phyloP scores from a whole-genome alignment of 2,888 invertebrate genomes.

The Steinernema hermaphroditum region DNA sequence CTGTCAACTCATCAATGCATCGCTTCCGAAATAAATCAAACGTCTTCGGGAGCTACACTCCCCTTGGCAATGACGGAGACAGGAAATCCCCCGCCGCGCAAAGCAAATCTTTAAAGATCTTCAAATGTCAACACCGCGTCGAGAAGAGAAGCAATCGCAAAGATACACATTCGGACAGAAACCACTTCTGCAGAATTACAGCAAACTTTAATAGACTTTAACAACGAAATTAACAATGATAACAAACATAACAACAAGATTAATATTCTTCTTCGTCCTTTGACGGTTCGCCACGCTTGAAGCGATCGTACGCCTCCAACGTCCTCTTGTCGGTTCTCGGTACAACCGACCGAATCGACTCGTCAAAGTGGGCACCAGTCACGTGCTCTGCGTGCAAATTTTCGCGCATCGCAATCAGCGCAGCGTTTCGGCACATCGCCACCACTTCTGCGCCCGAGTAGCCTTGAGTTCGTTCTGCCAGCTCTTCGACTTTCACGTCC shows the following conservation, averaged over 20 bases:
- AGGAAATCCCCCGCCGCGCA: no score
- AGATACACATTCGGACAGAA: no score
- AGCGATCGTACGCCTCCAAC: constrained; percentile 52
- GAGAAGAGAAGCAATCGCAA: no score
- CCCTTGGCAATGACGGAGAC: no score
- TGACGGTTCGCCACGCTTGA: constrained; percentile 42
- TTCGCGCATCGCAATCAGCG: constrained; percentile 75
- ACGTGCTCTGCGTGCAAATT: constrained; percentile 44
- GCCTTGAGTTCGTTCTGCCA: constrained; percentile 74
- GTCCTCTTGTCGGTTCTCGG: constrained; percentile 53
- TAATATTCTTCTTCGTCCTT: not conserved
- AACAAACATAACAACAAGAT: not conserved
- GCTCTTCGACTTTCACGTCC: constrained; percentile 73
- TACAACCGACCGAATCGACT: constrained; percentile 46
- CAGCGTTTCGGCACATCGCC: constrained; percentile 89
- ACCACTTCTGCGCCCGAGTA: constrained; percentile 89
- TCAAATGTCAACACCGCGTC: no score
- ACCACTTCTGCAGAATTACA: no score
- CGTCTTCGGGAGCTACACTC: no score
- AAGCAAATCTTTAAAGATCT: no score
- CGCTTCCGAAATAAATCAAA: no score
- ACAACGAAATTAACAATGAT: constrained; percentile 1
- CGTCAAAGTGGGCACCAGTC: constrained; percentile 43
- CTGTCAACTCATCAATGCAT: no score
- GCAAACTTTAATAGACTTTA: no score